phyloP scores from a whole-genome alignment of 2,797 vertebrate genomes.

The Leuciscus waleckii region DNA sequence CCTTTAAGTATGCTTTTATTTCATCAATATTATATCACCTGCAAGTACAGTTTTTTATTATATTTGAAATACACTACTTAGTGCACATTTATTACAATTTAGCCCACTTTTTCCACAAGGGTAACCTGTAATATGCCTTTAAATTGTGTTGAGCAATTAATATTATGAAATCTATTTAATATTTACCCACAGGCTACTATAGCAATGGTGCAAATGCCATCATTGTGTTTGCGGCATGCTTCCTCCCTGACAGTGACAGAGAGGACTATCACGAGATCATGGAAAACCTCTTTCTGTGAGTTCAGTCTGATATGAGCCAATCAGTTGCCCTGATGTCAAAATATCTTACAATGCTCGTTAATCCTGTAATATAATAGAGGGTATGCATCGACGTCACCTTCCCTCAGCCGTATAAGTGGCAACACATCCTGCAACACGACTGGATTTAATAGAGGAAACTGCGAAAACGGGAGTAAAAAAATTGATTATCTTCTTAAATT shows the following conservation, averaged over 20 bases:
- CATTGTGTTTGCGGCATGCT: constrained; percentile 98
- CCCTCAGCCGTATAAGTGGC: too few species aligned
- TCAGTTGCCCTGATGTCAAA: neutral
- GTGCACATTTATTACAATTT: neutral
- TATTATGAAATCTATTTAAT: neutral
- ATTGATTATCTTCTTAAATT: too few species aligned
- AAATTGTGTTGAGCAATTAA: constrained; percentile 50
- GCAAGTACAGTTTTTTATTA: neutral
- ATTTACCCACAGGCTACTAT: constrained; percentile 88
- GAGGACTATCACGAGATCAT: constrained; percentile 97
- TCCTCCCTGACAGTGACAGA: constrained; percentile 94
- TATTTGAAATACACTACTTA: neutral
- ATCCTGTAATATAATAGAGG: neutral
- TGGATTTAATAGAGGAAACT: too few species aligned
- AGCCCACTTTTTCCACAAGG: neutral
- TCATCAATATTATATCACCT: neutral
- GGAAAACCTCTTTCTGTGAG: constrained; percentile 99
- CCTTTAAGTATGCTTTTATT: neutral
- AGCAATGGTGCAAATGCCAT: constrained; percentile 93
- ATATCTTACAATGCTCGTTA: neutral
- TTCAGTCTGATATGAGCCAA: constrained; percentile 53
- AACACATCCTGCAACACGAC: too few species aligned
- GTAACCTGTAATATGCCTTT: neutral
- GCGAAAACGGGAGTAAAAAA: too few species aligned
- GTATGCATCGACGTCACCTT: neutral